These are phyloP conservation scores for Metalampra italica DNA, from an alignment of 2,888 invertebrate genomes.

Conservation along the genomic window DNA sequence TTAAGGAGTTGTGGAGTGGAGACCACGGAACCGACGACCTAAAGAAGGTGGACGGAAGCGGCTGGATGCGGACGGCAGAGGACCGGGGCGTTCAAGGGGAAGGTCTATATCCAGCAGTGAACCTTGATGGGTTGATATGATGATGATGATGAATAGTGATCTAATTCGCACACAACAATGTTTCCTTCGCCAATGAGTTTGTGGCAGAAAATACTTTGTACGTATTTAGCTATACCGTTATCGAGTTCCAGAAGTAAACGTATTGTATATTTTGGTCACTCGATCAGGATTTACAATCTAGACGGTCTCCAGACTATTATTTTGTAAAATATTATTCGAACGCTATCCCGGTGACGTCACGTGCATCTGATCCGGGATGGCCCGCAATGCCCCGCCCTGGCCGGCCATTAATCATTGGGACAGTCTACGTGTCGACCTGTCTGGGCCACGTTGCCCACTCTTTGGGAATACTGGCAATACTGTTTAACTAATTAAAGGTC, in stretches of 20 bases:
- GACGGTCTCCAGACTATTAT: conserved; percentile 12
- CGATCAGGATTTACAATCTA: not conserved
- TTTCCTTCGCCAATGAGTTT: not conserved
- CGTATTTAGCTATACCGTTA: too few species aligned
- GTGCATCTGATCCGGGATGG: conserved; percentile 64
- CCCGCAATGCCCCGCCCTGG: conserved; percentile 44
- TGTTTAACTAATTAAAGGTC: conserved; percentile 5
- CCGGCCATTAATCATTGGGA: conserved; percentile 57
- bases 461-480: conserved; percentile 17
- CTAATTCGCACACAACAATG: too few species aligned
- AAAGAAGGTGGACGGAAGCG: not conserved
- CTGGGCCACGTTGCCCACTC: conserved; percentile 25
- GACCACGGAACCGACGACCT: not conserved
- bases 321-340: conserved; percentile 48
- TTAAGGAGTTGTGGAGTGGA: not conserved
- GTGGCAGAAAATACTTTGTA: not conserved
- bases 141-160: not conserved
- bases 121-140: not conserved
- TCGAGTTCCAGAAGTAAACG: not conserved
- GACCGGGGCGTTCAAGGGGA: not conserved
- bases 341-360: conserved; percentile 62
- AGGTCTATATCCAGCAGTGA: not conserved
- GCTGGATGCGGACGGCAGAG: not conserved
- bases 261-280: too few species aligned
- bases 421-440: conserved; percentile 56